Conservation (phyloP, 1,140 invertebrate species). For the Gryllus bimaculatus region DNA sequence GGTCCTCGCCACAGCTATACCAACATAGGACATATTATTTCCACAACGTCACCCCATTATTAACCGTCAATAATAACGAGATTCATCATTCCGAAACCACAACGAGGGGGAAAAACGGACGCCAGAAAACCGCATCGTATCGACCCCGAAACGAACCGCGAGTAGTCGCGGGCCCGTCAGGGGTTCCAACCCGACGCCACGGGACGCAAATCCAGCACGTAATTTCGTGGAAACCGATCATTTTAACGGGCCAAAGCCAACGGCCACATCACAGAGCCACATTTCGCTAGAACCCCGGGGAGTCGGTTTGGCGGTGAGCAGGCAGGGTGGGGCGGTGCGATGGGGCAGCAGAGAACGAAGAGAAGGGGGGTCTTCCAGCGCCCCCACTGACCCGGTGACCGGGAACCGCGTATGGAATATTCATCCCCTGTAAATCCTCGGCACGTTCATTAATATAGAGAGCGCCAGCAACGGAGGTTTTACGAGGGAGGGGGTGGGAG, state of each 20-base stretch:
- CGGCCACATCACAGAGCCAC: background rate
- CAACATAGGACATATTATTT: background rate
- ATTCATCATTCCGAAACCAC: background rate
- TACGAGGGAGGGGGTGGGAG: background rate
- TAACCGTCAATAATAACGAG: background rate
- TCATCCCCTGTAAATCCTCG: background rate
- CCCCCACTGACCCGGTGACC: background rate
- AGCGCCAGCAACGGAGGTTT: background rate
- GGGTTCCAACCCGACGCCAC: background rate
- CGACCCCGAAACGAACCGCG: background rate
- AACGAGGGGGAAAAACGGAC: background rate
- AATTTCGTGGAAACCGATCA: background rate
- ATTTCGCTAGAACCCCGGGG: too few relatives aligned
- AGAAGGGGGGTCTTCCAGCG: background rate
- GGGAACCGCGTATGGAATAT: background rate
- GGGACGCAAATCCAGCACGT: background rate
- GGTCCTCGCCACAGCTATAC: background rate
- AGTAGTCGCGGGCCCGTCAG: background rate
- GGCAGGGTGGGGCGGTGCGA: background rate
- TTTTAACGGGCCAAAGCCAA: background rate
- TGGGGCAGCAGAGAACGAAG: background rate
- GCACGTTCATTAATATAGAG: background rate
- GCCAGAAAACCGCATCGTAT: background rate
- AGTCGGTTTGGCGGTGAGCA: background rate
- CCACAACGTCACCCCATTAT: background rate